Evolutionary conservation across 2,888 invertebrate genomes (phyloP), one percentile per base, ranked within the genome.

Genomic region (Brachypterus glaber): DNA sequence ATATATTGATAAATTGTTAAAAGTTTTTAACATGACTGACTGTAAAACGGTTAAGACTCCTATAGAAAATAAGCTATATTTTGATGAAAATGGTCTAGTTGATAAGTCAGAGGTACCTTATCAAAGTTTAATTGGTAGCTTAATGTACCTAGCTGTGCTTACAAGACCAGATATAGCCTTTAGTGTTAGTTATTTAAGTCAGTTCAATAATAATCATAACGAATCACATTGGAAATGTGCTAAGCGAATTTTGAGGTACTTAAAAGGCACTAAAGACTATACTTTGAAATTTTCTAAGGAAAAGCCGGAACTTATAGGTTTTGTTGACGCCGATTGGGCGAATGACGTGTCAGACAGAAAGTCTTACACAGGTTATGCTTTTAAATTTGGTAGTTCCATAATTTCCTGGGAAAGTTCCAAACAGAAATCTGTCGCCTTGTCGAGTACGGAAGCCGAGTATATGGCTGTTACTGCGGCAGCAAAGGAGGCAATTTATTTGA

Each of bases 301-400:
- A 24, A 12, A 35, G 37, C 32, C 25, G 11, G 29, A 31, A 17
- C 30, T 49, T 26, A 13, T 12, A 5, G 45, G 47, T 18, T 46
- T 33, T 45, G 47, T 47, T 18, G 49, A 46, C 31, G 40, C 49
- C 9, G 48, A 47, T 36, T 50, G 45, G 45, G 45, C 34, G 15
- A 35, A 26, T 13, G 34, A 40, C 35, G 16, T 3, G 27, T 9
- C n/a, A 14, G 40, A 47, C 35, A 59, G 64, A 59, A 63, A 60
- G 55, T 67, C 64, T n/a, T 54, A 51, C 40, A 53, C 52, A 17
- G 54, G 53, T 1, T 53, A 37, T 32, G 43, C 31, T 41, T 52
- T 53, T 43, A 34, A 27, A 13, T 31, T 49, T 17, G 47, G 45
- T 17, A 35, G 34, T 21, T 13, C 32, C 30, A 43, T 39, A 4